Base-by-base conservation (phyloP, 2,888 invertebrate species). In the Drosophila longiperda region DNA sequence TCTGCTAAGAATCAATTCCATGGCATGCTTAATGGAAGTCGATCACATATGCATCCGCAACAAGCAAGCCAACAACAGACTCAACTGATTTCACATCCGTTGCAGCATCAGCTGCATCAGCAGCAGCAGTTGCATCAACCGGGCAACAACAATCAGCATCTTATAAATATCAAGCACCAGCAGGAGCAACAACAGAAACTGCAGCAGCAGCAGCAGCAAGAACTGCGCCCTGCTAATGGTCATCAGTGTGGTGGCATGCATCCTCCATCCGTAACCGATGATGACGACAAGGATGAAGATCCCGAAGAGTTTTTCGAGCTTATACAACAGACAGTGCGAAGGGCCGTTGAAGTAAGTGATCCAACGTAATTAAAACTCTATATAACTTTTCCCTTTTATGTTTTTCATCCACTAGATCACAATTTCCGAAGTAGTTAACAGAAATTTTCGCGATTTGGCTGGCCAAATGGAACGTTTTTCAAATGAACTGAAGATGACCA, bases 241-340 rank as follows among this genome's bases (percentile, higher is more conserved):
- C 77, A 64, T 52, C 73, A 59, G 26, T 73, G 62, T 49, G 54
- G 40, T 26, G 63, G 55, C 26, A 60, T 63, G 42, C 75, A 73
- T 9, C 12, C 63, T 29, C 45, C 76, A 15, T 26, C 26, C n/a
- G 70, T 50, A 7, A 53, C 38, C 12, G 69, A 77, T 8, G 90
- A 89, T 40, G 87, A 86, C 3, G 91, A 91, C 17, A 92, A 90
- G 64, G 91, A 92, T 36, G 91, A 92, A 38, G 92, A 91, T 70
- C 90, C 91, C 1, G 92, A 92, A 50, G 93, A 92, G 71, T 92
- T 92, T 61, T 92, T 92, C 58, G 85, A 89, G 45, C 73, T 92
- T 1, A 92, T 92, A 62, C 88, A 90, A 12, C 86, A 90, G 58
- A 92, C 92, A 0, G 92, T 92, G 1, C 89, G 87, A 26, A 81